Conservation (phyloP, 2,113 vertebrate species). For the Syngnathus floridae region DNA sequence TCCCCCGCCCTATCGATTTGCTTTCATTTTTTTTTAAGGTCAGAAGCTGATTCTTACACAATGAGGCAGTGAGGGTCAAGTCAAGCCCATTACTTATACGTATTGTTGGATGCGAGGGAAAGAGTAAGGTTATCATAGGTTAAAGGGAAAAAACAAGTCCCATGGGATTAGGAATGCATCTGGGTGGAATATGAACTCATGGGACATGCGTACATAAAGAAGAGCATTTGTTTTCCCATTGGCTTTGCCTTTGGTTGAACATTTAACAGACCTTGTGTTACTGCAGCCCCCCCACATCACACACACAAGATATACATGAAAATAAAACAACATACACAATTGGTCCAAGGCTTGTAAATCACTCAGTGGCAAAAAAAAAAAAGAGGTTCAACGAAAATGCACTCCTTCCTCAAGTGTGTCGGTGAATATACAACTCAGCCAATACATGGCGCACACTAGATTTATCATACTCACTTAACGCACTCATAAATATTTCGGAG, state of each 20-base stretch:
- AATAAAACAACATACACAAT: no score
- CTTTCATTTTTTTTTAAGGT: slow-evolving; percentile 74
- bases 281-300: not conserved
- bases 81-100: slow-evolving; percentile 62
- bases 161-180: slow-evolving; percentile 34
- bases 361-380: no score
- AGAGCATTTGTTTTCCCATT: not conserved
- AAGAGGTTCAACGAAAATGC: no score
- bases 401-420: slow-evolving; percentile 14
- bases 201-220: not conserved
- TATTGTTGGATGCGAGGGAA: slow-evolving; percentile 38
- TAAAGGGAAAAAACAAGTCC: slow-evolving; percentile 23
- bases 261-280: not conserved
- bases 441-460: slow-evolving; percentile 33
- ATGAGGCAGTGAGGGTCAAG: slow-evolving; percentile 62
- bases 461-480: slow-evolving; percentile 65
- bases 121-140: slow-evolving; percentile 43
- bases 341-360: not conserved
- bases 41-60: slow-evolving; percentile 70
- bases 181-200: not conserved
- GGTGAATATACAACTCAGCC: slow-evolving; percentile 41
- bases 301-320: no score
- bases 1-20: slow-evolving; percentile 67
- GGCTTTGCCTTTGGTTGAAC: not conserved
- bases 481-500: slow-evolving; percentile 59